A percentile compares a stretch with the other conserved stretches of the same genome.
phyloP scores from a whole-genome alignment of 2,113 vertebrate genomes.

The Festucalex cinctus region DNA sequence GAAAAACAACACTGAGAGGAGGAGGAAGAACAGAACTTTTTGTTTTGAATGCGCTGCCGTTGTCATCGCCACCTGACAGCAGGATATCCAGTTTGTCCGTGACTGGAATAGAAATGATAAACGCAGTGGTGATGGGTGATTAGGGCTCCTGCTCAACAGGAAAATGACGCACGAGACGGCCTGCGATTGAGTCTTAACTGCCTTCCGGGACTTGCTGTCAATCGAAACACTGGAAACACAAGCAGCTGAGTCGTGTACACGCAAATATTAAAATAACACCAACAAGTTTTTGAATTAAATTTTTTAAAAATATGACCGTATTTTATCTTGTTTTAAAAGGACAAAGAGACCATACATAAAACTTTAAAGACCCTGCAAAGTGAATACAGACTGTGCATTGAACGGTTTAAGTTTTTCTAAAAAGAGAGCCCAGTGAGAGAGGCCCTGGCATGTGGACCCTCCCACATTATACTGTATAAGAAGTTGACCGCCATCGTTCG shows the following conservation, averaged over 20 bases:
- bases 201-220: conserved; percentile 26
- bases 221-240: conserved; percentile 4
- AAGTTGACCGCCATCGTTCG: no score
- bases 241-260: neutral
- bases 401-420: no score
- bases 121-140: conserved; percentile 49
- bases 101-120: conserved; percentile 63
- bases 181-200: conserved; percentile 52
- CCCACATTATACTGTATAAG: no score
- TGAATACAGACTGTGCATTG: no score
- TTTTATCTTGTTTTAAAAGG: no score
- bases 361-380: no score
- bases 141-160: conserved; percentile 40
- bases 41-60: conserved; percentile 39
- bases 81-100: conserved; percentile 58
- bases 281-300: neutral
- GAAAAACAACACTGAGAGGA: conserved; percentile 61
- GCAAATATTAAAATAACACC: neutral
- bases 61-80: conserved; percentile 27
- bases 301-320: no score
- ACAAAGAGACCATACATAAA: no score
- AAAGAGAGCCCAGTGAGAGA: no score
- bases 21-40: conserved; percentile 57
- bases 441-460: no score
- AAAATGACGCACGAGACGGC: conserved; percentile 54